Evolutionary conservation across 2,888 invertebrate genomes (phyloP).

Genomic region (Nemotelus pantherinus): DNA sequence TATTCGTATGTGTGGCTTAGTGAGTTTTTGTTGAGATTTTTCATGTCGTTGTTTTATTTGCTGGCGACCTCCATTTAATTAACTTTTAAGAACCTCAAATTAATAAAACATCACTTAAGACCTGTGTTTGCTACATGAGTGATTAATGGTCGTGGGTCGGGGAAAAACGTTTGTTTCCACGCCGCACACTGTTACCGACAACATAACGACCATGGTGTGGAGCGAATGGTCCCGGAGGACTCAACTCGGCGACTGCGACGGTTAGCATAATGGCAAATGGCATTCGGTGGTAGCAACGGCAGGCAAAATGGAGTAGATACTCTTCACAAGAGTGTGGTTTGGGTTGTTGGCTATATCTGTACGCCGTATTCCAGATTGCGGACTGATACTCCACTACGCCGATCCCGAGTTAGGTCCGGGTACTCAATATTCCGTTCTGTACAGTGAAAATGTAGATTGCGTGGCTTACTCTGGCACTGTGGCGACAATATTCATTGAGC

Average conservation of each 20-base stretch:
- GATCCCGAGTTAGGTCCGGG: neutral
- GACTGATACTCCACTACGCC: neutral
- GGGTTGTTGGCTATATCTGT: no score
- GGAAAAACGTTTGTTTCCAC: slow-evolving; percentile 13
- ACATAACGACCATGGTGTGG: neutral
- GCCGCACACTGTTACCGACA: neutral
- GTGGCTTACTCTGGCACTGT: slow-evolving; percentile 26
- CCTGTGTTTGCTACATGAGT: slow-evolving; percentile 42
- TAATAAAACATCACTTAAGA: slow-evolving; percentile 50
- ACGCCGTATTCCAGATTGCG: slow-evolving; percentile 10
- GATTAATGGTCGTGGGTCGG: slow-evolving; percentile 37
- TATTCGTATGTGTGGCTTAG: slow-evolving; percentile 14
- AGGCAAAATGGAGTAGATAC: neutral
- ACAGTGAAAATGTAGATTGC: slow-evolving; percentile 35
- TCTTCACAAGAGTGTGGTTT: no score
- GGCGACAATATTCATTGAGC: slow-evolving; percentile 15
- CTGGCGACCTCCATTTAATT: slow-evolving; percentile 46
- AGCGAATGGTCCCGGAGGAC: neutral
- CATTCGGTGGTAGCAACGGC: neutral
- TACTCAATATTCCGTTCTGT: slow-evolving; percentile 7
- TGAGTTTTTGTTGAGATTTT: slow-evolving; percentile 27
- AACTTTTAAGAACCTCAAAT: slow-evolving; percentile 51
- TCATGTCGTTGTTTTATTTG: slow-evolving; percentile 27
- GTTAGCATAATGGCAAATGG: neutral
- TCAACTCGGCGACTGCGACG: neutral